A percentile compares a stretch with the other conserved stretches of the same genome.
phyloP scores from a whole-genome alignment of 2,888 invertebrate species.

The Lithophane leautieri region DNA sequence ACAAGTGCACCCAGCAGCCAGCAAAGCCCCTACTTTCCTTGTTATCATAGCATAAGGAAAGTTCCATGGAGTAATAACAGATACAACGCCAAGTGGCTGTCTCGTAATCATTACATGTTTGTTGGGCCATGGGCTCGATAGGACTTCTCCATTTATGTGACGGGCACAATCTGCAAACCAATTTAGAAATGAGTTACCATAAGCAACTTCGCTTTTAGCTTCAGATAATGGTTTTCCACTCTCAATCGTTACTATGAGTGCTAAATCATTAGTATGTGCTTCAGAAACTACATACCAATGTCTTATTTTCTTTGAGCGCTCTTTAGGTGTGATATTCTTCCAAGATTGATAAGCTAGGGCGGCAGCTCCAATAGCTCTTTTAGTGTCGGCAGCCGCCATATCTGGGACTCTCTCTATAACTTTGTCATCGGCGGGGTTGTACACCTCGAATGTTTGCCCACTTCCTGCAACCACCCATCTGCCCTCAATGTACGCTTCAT shows the following conservation, averaged over 20 bases:
- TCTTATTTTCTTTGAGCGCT: slow-evolving; percentile 92
- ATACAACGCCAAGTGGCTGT: slow-evolving; percentile 98
- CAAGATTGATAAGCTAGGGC: slow-evolving; percentile 94
- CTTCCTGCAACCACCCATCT: slow-evolving; percentile 94
- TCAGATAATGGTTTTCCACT: slow-evolving; percentile 97
- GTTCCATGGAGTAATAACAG: slow-evolving; percentile 98
- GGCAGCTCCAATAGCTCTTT: slow-evolving; percentile 94
- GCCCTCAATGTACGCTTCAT: slow-evolving; percentile 86
- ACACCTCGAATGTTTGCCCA: slow-evolving; percentile 93
- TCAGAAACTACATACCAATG: slow-evolving; percentile 95
- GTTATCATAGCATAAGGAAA: slow-evolving; percentile 99
- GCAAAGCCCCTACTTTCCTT: slow-evolving; percentile 97
- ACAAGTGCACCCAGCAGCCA: slow-evolving; percentile 98
- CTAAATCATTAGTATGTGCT: slow-evolving; percentile 93
- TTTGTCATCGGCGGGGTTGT: slow-evolving; percentile 94
- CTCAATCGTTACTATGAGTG: slow-evolving; percentile 95
- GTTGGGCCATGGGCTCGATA: slow-evolving; percentile 93
- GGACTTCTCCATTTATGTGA: slow-evolving; percentile 95
- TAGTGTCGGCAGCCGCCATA: slow-evolving; percentile 94
- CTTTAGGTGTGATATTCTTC: slow-evolving; percentile 95
- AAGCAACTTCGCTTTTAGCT: slow-evolving; percentile 96
- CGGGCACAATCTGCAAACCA: slow-evolving; percentile 99
- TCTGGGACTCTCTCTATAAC: slow-evolving; percentile 95
- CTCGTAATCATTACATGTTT: slow-evolving; percentile 94
- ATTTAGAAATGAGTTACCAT: slow-evolving; percentile 98